These are phyloP conservation scores for Hemitrygon akajei DNA, from an alignment of 2,797 vertebrate genomes.

Conservation along the genomic window DNA sequence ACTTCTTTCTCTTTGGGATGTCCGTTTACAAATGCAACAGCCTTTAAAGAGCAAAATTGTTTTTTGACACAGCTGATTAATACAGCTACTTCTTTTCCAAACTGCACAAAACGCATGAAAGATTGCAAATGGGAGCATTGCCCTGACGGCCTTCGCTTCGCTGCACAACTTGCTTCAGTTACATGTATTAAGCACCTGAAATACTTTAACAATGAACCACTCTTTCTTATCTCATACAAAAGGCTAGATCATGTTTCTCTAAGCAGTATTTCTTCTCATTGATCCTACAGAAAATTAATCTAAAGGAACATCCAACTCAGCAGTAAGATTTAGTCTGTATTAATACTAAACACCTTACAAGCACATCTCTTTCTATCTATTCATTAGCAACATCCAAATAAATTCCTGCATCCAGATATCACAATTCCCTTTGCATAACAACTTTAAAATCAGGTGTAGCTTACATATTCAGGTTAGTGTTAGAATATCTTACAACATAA, in stretches of 20 bases:
- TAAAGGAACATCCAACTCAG: not conserved
- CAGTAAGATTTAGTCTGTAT: not conserved
- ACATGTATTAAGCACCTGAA: not conserved
- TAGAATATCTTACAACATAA: not conserved
- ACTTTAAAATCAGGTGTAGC: not conserved
- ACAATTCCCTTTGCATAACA: not conserved
- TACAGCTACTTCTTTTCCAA: not conserved
- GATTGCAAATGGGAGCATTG: not conserved
- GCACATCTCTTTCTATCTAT: too few relatives aligned
- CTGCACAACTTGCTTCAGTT: not conserved
- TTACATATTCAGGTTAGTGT: not conserved
- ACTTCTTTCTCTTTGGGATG: too few relatives aligned
- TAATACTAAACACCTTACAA: not conserved
- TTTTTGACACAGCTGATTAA: not conserved
- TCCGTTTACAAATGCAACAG: not conserved
- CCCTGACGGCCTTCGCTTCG: not conserved
- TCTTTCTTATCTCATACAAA: not conserved
- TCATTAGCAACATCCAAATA: too few relatives aligned
- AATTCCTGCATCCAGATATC: not conserved
- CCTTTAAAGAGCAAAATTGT: not conserved
- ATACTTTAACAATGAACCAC: not conserved
- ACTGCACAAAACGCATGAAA: not conserved
- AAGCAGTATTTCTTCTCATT: not conserved
- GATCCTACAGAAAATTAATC: not conserved
- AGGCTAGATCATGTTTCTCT: not conserved